Base-by-base conservation (phyloP, 2,797 vertebrate genomes). In the Arnoldichthys spilopterus region DNA sequence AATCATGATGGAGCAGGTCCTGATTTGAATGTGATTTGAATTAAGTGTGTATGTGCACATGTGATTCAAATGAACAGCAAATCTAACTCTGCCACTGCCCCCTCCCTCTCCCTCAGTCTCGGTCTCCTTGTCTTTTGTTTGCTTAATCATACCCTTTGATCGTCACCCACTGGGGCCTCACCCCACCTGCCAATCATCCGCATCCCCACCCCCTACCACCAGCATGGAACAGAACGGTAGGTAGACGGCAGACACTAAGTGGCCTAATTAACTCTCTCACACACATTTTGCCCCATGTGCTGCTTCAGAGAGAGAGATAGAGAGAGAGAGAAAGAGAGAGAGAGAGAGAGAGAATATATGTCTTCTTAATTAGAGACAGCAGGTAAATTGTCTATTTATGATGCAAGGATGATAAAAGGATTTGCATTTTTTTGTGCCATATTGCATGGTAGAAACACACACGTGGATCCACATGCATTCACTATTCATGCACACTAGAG, bases 211-310 rank as follows among this genome's bases (percentile, higher is more conserved):
- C 80, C 77, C 79, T 15, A 28, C 63, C 76, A 22, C 30, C 6
- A 45, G 22, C 40, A 54, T 34, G 43, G 66, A 72, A 66, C 30
- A 68, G 73, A 54, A 72, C 76, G 66, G 69, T 71, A 66, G 82
- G 76, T 78, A 66, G 64, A 77, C 51, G 53, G 74, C 67, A 81
- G 72, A 37, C 78, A 80, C 82, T 84, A 85, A 86, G 64, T 83
- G 77, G 80, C 64, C 77, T 86, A 79, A 84, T 88, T 84, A 88
- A 82, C 73, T 77, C 68, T 68, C 80, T 72, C 80, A 32, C 62
- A 67, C 77, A 78, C 75, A 72, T 43, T 43, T 67, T 0, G 18
- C 30, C 30, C 56, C 66, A 63, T 75, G 75, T 72, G 68, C 56
- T 32, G 58, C 34, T 40, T 73, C 69, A 16, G 54, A 71, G 3